Evolutionary conservation across 2,113 vertebrate species (phyloP), one percentile per base, ranked within the genome.

Genomic region (Paraplagusia blochii): DNA sequence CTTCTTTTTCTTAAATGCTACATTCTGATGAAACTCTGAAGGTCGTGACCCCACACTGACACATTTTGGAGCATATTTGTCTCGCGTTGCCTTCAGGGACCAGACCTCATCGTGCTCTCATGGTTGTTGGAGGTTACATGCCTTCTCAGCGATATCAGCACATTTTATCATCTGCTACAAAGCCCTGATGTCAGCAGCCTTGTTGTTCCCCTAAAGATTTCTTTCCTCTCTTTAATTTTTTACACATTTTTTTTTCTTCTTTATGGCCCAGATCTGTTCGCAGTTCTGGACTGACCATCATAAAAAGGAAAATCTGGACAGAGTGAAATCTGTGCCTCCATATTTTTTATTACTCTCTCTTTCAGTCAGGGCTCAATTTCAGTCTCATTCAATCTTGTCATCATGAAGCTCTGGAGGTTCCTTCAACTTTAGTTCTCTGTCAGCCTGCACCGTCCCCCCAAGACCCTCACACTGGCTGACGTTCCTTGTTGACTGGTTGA

Each of bases 151-250:
- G n/a, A 49, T 63, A 53, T 17, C 13, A 9, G 7, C 1, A 29
- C 53, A 47, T 73, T 76, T 29, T 64, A 69, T 66, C 58, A 62
- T 73, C 53, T 43, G 74, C 72, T 64, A 70, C 29, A 72, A 71
- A 65, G 7, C 75, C 58, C 69, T 72, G 81, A 38, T 46, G 47
- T 73, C 62, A 71, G 75, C 69, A 71, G 73, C 56, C 12, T 11
- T 16, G 8, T 18, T 44, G 51, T 54, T 52, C 48, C 36, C 35
- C 45, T 36, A 33, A 34, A 76, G 56, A 73, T 53, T 72, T 51
- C 22, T 43, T 44, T 16, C 44, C 63, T 56, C 34, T 55, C 12
- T 33, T 19, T 18, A 8, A 1, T 45, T 33, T 68, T 69, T 79
- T 75, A 53, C 48, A 4, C 1, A 0, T 0, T 40, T 55, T 55